A percentile compares a stretch with the other conserved stretches of the same genome.
Conservation (phyloP, 1,140 invertebrate genomes). For the Cryptotermes secundus region DNA sequence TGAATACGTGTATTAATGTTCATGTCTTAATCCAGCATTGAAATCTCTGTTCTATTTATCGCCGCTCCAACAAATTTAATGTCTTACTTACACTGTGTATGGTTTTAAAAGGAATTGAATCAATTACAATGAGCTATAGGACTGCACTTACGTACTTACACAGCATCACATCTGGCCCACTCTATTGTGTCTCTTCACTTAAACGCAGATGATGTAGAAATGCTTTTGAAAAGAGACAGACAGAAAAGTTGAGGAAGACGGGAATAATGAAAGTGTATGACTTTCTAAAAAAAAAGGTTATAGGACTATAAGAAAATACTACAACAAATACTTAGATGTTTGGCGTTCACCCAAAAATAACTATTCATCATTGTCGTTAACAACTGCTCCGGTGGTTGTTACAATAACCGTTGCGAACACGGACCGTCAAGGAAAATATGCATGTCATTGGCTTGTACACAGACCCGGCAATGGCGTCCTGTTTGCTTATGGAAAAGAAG, state of each 20-base stretch:
- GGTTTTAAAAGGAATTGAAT: not conserved
- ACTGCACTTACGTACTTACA: not conserved
- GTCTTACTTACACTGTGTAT: too few species aligned
- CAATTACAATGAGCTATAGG: not conserved
- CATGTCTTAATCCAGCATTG: too few species aligned
- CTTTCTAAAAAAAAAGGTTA: not conserved
- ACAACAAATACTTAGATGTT: not conserved
- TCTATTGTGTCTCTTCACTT: not conserved
- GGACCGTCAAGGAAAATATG: not conserved
- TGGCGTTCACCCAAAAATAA: not conserved
- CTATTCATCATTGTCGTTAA: slow-evolving; percentile 19
- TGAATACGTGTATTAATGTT: too few species aligned
- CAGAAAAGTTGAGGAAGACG: not conserved
- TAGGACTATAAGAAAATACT: not conserved
- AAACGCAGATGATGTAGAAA: not conserved
- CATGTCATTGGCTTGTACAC: not conserved
- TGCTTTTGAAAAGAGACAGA: not conserved
- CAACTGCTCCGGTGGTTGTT: not conserved
- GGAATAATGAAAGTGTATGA: not conserved
- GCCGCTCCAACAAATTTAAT: too few species aligned
- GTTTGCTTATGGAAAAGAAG: slow-evolving; percentile 16
- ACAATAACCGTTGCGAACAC: not conserved
- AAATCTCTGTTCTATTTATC: too few species aligned
- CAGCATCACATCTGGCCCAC: not conserved
- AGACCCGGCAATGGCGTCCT: not conserved